These are phyloP conservation scores for Aulostomus chinensis DNA, from an alignment of 2,797 vertebrate genomes.

Conservation along the genomic window DNA sequence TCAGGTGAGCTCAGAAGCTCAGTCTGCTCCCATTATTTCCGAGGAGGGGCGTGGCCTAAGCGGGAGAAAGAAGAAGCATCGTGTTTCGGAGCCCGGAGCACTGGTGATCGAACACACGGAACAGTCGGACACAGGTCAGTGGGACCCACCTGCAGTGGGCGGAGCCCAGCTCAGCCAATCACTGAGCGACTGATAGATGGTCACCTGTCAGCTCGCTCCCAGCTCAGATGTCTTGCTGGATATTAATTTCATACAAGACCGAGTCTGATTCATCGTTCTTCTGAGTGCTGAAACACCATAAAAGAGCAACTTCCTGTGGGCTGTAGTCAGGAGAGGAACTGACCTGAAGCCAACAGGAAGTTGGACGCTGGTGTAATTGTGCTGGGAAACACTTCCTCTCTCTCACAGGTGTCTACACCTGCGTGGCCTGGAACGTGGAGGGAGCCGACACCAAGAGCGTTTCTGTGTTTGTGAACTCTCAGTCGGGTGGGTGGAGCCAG, in stretches of 20 bases:
- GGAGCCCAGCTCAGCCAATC: no score
- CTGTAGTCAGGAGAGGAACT: background rate
- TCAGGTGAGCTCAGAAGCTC: slow-evolving; percentile 73
- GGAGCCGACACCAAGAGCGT: slow-evolving; percentile 81
- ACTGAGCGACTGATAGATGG: no score
- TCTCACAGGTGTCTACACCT: slow-evolving; percentile 78
- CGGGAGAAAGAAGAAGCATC: slow-evolving; percentile 68
- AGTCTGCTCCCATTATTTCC: slow-evolving; percentile 56
- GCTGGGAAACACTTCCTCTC: no score
- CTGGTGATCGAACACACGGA: slow-evolving; percentile 77
- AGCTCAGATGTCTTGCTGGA: no score
- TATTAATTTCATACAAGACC: no score
- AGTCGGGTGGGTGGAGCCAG: slow-evolving; percentile 9
- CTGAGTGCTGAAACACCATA: no score
- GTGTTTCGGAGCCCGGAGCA: slow-evolving; percentile 74
- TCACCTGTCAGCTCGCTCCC: no score
- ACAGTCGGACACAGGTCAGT: slow-evolving; percentile 71
- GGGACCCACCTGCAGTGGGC: background rate
- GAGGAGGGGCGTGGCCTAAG: slow-evolving; percentile 53
- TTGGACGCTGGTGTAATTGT: no score
- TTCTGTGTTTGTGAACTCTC: slow-evolving; percentile 67
- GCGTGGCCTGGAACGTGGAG: slow-evolving; percentile 82
- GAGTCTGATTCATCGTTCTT: no score
- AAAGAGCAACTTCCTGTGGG: no score
- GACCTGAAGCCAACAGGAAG: no score